Evolutionary conservation across 1,140 invertebrate species (phyloP).

Genomic region (Drosophila insularis): DNA sequence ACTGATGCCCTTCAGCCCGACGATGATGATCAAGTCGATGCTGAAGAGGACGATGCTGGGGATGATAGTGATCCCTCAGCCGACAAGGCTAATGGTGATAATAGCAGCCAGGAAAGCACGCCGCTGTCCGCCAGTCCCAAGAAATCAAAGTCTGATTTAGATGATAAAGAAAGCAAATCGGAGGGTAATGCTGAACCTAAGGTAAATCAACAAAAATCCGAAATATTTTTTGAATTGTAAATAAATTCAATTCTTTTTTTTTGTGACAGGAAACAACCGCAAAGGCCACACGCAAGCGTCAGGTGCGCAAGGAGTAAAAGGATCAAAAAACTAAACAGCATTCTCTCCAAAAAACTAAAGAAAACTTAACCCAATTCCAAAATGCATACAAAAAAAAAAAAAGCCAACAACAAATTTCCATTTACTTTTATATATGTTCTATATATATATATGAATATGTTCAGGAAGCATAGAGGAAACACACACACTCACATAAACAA

Average conservation of each 20-base stretch:
- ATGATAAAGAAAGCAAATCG: constrained; percentile 55
- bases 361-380: constrained; percentile 70
- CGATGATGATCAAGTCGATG: constrained; percentile 59
- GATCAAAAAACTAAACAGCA: not conserved
- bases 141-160: constrained; percentile 77
- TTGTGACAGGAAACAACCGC: constrained; percentile 56
- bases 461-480: constrained; percentile 15
- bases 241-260: not conserved
- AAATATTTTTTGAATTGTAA: not conserved
- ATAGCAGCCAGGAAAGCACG: constrained; percentile 56
- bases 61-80: constrained; percentile 49
- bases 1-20: constrained; percentile 64
- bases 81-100: constrained; percentile 32
- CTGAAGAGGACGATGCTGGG: constrained; percentile 37
- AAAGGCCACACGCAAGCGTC: constrained; percentile 68
- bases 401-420: constrained; percentile 22
- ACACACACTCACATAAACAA: constrained; percentile 25
- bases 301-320: constrained; percentile 69
- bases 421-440: constrained; percentile 12
- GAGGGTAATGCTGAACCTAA: constrained; percentile 57
- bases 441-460: constrained; percentile 18
- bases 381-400: constrained; percentile 21
- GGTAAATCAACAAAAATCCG: constrained; percentile 22
- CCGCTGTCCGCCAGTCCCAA: constrained; percentile 67
- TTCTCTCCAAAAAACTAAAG: constrained; percentile 16